Conservation (phyloP, 1,140 invertebrate species). For the Lysiphlebus fabarum region DNA sequence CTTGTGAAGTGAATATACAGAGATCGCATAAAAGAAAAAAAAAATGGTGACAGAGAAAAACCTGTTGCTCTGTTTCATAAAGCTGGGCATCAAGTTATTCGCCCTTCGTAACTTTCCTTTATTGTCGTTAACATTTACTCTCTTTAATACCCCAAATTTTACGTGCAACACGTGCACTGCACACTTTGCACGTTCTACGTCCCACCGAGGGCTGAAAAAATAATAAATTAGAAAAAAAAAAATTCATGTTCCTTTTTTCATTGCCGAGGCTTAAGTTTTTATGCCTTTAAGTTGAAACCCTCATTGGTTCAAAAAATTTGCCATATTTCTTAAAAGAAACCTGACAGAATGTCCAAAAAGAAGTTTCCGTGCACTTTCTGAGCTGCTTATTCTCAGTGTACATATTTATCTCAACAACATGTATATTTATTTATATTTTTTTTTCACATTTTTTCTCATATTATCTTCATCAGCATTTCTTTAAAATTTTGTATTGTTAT, state of each 20-base stretch:
- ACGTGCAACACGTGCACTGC: slow-evolving; percentile 16
- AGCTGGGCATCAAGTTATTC: slow-evolving; percentile 20
- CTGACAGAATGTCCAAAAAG: too few species aligned
- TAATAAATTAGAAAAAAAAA: slow-evolving; percentile 4
- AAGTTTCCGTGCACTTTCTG: too few species aligned
- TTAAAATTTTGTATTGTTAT: too few species aligned
- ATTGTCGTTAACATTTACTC: slow-evolving; percentile 12
- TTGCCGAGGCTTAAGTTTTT: background rate
- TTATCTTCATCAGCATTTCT: too few species aligned
- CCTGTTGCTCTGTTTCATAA: slow-evolving; percentile 36
- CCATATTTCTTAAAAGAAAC: slow-evolving; percentile 49
- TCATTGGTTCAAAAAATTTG: slow-evolving; percentile 31
- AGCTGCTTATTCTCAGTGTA: too few species aligned
- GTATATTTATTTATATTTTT: too few species aligned
- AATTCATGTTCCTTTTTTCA: slow-evolving; percentile 12
- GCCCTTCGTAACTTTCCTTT: slow-evolving; percentile 9
- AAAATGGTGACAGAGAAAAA: slow-evolving; percentile 28
- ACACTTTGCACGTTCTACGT: slow-evolving; percentile 10
- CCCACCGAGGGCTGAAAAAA: background rate
- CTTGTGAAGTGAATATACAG: slow-evolving; percentile 3
- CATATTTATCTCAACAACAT: too few species aligned
- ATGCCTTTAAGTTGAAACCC: background rate
- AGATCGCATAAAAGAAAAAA: background rate
- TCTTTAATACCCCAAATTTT: background rate
- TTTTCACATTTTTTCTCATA: too few species aligned